Conservation (phyloP, 2,113 vertebrate genomes). For the Recurvirostra avosetta region DNA sequence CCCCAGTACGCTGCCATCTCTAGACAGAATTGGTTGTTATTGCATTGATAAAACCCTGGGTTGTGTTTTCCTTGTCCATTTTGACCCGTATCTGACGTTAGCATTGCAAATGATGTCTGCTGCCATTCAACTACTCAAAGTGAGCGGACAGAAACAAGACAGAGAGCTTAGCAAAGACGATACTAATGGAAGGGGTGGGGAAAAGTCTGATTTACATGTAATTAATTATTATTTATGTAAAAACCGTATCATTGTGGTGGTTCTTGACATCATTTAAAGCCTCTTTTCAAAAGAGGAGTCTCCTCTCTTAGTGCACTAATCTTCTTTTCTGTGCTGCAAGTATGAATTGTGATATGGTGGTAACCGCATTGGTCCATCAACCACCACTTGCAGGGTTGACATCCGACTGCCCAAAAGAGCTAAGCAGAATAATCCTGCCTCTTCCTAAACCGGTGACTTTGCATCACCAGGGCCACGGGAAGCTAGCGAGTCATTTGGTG, state of each 20-base stretch:
- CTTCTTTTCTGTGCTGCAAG: not conserved
- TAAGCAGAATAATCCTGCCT: not conserved
- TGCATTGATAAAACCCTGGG: constrained; percentile 39
- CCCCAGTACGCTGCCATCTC: constrained; percentile 20
- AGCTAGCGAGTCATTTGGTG: not conserved
- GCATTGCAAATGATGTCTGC: constrained; percentile 64
- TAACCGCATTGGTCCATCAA: not conserved
- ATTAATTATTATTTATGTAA: constrained; percentile 69
- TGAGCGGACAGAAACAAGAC: constrained; percentile 45
- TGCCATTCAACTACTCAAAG: constrained; percentile 52
- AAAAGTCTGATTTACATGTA: constrained; percentile 57
- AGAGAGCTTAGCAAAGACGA: constrained; percentile 39
- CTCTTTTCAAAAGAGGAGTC: constrained; percentile 47
- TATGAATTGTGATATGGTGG: not conserved
- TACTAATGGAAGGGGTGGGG: constrained; percentile 62
- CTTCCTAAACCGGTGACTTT: not conserved
- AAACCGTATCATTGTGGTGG: constrained; percentile 48
- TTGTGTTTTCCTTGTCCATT: constrained; percentile 60
- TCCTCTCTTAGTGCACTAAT: not conserved
- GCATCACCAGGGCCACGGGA: not conserved
- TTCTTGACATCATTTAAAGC: constrained; percentile 56
- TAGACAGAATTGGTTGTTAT: constrained; percentile 30
- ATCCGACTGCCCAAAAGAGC: not conserved
- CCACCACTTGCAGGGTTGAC: not conserved
- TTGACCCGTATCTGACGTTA: constrained; percentile 53